Percentiles rank a stretch among this genome's conserved stretches.
phyloP scores from a whole-genome alignment of 2,888 invertebrate species.

The Melieria crassipennis region DNA sequence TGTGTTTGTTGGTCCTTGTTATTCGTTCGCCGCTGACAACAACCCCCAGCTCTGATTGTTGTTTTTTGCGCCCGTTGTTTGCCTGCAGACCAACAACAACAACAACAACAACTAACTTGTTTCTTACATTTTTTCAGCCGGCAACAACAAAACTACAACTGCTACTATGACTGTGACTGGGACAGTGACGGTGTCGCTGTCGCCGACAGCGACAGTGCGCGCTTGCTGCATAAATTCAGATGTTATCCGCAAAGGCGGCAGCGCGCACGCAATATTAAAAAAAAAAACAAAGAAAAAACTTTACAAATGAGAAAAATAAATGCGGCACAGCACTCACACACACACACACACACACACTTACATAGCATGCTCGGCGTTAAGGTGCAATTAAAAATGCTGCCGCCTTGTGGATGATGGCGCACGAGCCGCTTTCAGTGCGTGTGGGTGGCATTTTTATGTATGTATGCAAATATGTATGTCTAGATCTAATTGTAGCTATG shows the following conservation, averaged over 20 bases:
- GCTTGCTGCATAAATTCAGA: slow-evolving; percentile 57
- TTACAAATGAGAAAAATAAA: slow-evolving; percentile 24
- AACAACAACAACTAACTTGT: no score
- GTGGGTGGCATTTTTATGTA: neutral
- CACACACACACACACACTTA: neutral
- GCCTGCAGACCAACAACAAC: slow-evolving; percentile 41
- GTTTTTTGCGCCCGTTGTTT: slow-evolving; percentile 20
- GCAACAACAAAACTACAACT: no score
- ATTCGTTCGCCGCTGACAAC: slow-evolving; percentile 1
- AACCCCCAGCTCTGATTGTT: neutral
- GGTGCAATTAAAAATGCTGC: no score
- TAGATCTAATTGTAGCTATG: no score
- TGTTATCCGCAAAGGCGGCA: slow-evolving; percentile 56
- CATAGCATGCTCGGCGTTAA: neutral
- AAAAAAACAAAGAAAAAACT: slow-evolving; percentile 44
- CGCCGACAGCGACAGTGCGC: no score
- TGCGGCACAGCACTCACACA: neutral
- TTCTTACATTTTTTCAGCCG: no score
- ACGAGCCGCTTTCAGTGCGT: no score
- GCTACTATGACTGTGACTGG: no score
- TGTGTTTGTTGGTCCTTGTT: neutral
- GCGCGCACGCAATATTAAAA: neutral
- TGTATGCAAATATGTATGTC: neutral
- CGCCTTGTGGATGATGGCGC: no score
- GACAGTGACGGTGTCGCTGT: no score